Evolutionary conservation across 2,888 invertebrate genomes (phyloP), one percentile per base, ranked within the genome.

Genomic region (Ormyrus labotus): DNA sequence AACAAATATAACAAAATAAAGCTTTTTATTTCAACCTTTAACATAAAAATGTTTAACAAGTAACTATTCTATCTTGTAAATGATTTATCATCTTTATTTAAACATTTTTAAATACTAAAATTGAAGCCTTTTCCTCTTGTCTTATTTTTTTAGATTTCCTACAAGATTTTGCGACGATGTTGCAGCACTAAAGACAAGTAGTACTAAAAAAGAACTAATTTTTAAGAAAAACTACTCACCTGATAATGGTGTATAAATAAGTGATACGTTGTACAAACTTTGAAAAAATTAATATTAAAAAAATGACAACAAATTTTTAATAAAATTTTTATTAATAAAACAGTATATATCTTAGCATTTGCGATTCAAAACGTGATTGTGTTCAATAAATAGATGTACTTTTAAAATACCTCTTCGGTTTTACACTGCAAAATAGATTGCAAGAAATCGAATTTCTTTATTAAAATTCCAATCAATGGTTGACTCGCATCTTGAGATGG

Each of bases 271-370:
- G 6, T 64, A 60, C 55, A 71, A 70, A 75, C 2, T 34, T 34
- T 34, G 34, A 34, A 4, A 34, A 34, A 34, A 34, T 34, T 34
- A 34, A 34, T 34, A 34, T 34, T 11, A 13, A 75, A 45, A 53
- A 55, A 69, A 68, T 47, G 76, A 67, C 10, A 64, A 70, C 55
- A 45, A 3, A 11, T 65, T 79, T 77, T 64, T 74, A 65, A 75
- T 80, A 80, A 82, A 81, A 82, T 78, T 81, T 82, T 82, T 82
- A 80, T 81, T 82, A 81, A 75, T 81, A 82, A 80, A 80, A 82
- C 79, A 81, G 77, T 70, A 80, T 74, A 76, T 76, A 79, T 75
- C 50, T 79, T 65, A 53, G 73, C n/a, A 58, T 67, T 73, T 79
- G 69, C 58, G 50, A 79, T 79, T 72, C 34, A 64, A 69, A 78